phyloP scores from a whole-genome alignment of 2,888 invertebrate genomes.

The Habrosyne pyritoides region DNA sequence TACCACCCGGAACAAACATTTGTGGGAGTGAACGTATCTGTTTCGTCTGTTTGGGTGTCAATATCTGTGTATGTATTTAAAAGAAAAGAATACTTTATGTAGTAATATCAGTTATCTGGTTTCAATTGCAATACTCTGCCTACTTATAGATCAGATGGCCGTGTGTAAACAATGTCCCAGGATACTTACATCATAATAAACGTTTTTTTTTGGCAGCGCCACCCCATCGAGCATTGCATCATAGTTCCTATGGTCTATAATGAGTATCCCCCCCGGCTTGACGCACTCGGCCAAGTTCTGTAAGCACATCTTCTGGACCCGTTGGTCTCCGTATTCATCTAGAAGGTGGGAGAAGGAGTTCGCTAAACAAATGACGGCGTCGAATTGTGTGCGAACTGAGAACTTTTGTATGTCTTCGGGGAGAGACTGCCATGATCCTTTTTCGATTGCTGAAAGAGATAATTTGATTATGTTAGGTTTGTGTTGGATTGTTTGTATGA shows the following conservation, averaged over 20 bases:
- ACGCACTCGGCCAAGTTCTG: constrained; percentile 91
- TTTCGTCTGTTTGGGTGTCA: too few relatives aligned
- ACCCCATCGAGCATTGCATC: constrained; percentile 89
- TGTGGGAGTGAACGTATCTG: too few relatives aligned
- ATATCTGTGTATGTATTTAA: too few relatives aligned
- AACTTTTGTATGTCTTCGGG: constrained; percentile 87
- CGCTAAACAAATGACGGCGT: constrained; percentile 94
- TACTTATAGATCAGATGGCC: too few relatives aligned
- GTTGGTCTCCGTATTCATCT: constrained; percentile 90
- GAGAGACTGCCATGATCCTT: constrained; percentile 94
- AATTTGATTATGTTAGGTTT: too few relatives aligned
- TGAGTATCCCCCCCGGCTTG: constrained; percentile 91
- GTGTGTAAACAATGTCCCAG: too few relatives aligned
- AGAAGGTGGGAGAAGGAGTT: constrained; percentile 96
- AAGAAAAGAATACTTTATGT: too few relatives aligned
- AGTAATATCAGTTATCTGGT: too few relatives aligned
- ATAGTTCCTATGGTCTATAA: constrained; percentile 96
- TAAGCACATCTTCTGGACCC: constrained; percentile 90
- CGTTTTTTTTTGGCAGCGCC: constrained; percentile 38
- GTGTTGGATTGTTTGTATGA: too few relatives aligned
- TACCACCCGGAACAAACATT: too few relatives aligned
- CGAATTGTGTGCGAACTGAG: constrained; percentile 87
- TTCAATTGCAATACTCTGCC: too few relatives aligned
- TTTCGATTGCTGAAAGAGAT: constrained; percentile 92
- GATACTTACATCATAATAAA: constrained; percentile 95